phyloP scores from a whole-genome alignment of 2,113 vertebrate species.

The Arizona elegans region DNA sequence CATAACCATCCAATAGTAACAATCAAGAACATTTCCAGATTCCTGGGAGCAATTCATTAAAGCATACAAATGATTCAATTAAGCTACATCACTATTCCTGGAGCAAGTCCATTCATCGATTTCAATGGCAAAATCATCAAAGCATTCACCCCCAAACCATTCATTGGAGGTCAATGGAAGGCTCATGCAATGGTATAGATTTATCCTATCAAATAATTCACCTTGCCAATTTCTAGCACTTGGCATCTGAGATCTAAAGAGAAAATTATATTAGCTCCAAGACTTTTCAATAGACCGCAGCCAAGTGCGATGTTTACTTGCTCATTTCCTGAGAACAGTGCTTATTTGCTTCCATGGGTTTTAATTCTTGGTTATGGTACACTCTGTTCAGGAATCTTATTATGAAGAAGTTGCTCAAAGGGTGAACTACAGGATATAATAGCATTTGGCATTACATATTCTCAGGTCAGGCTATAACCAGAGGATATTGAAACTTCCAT shows the following conservation, averaged over 20 bases:
- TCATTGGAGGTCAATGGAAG: not conserved
- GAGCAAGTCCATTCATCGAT: not conserved
- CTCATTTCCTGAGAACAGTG: slow-evolving; percentile 40
- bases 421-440: not conserved
- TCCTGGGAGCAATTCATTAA: not conserved
- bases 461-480: slow-evolving; percentile 1
- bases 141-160: not conserved
- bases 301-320: slow-evolving; percentile 27
- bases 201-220: not conserved
- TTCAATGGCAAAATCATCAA: not conserved
- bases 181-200: not conserved
- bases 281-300: slow-evolving; percentile 19
- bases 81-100: not conserved
- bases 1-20: not conserved
- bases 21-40: not conserved
- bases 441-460: slow-evolving; percentile 32
- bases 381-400: slow-evolving; percentile 32
- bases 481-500: slow-evolving; percentile 12
- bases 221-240: slow-evolving; percentile 37
- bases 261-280: slow-evolving; percentile 45
- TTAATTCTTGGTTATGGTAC: slow-evolving; percentile 39
- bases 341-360: slow-evolving; percentile 52
- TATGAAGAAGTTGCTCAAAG: slow-evolving; percentile 10
- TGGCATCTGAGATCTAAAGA: slow-evolving; percentile 45
- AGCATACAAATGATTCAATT: not conserved